Evolutionary conservation across 1,140 invertebrate genomes (phyloP).

Genomic region (fruit fly (Drosophila melanogaster)): DNA sequence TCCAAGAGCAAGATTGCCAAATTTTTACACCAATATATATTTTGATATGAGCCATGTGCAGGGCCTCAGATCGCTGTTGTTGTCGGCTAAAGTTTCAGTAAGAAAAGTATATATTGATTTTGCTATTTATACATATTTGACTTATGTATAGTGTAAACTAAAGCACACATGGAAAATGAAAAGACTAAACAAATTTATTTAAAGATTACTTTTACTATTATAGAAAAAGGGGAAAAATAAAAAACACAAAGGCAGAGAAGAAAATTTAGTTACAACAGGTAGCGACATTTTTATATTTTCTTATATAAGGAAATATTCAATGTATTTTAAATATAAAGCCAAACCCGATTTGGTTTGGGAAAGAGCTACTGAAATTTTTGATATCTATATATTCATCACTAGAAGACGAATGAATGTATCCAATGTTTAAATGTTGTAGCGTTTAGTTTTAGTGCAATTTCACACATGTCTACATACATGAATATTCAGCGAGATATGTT

Average conservation of each 20-base stretch:
- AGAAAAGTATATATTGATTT: conserved; percentile 76
- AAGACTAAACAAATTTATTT: conserved; percentile 81
- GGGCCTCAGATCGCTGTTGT: conserved; percentile 27
- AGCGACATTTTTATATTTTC: conserved; percentile 60
- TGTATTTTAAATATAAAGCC: conserved; percentile 69
- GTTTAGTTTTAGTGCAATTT: conserved; percentile 83
- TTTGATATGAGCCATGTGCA: conserved; percentile 39
- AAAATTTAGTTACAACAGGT: conserved; percentile 63
- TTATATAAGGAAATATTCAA: conserved; percentile 34
- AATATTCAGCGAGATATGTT: conserved; percentile 25
- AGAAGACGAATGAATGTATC: conserved; percentile 28
- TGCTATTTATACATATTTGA: conserved; percentile 73
- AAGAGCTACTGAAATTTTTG: conserved; percentile 70
- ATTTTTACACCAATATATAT: conserved; percentile 58
- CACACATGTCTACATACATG: conserved; percentile 64
- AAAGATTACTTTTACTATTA: conserved; percentile 60
- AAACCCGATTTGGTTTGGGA: conserved; percentile 64
- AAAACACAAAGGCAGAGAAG: conserved; percentile 55
- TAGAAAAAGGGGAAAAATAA: conserved; percentile 10
- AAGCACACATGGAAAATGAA: conserved; percentile 83
- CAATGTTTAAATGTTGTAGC: conserved; percentile 81
- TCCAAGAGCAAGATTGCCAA: conserved; percentile 64
- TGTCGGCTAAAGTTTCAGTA: conserved; percentile 43
- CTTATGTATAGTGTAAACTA: conserved; percentile 78
- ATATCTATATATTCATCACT: conserved; percentile 41